These are phyloP conservation scores for Apocrypta bakeri DNA, from an alignment of 1,140 invertebrate genomes.

Conservation along the genomic window DNA sequence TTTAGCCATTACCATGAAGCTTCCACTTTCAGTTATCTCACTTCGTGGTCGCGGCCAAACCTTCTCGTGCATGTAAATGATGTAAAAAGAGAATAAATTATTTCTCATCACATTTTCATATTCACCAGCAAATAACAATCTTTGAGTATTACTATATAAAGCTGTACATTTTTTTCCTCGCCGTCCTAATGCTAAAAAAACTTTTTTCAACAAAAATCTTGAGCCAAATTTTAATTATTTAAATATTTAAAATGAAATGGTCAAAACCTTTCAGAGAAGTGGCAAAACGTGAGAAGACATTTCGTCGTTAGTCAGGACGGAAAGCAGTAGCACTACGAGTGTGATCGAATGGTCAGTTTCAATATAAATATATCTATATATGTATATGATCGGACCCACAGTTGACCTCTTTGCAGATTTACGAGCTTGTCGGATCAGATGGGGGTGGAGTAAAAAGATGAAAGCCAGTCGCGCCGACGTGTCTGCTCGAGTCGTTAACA, in stretches of 20 bases:
- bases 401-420: conserved; percentile 41
- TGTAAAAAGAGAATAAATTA: not conserved
- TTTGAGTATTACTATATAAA: not conserved
- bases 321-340: not conserved
- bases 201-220: too few relatives aligned
- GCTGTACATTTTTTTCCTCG: too few relatives aligned
- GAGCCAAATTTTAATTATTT: too few relatives aligned
- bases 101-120: not conserved
- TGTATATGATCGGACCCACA: not conserved
- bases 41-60: conserved; percentile 18
- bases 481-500: conserved; percentile 7
- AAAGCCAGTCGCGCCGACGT: conserved; percentile 11
- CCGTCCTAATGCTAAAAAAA: too few relatives aligned
- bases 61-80: not conserved
- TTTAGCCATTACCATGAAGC: conserved; percentile 61
- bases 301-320: not conserved
- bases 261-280: not conserved
- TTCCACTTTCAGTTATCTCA: conserved; percentile 44
- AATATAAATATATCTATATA: too few relatives aligned
- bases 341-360: not conserved
- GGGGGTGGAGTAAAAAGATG: not conserved
- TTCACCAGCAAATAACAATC: not conserved
- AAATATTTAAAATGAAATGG: not conserved
- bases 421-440: conserved; percentile 34
- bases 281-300: not conserved